Evolutionary conservation across 2,797 vertebrate species (phyloP).

Genomic region (Hybognathus amarus): DNA sequence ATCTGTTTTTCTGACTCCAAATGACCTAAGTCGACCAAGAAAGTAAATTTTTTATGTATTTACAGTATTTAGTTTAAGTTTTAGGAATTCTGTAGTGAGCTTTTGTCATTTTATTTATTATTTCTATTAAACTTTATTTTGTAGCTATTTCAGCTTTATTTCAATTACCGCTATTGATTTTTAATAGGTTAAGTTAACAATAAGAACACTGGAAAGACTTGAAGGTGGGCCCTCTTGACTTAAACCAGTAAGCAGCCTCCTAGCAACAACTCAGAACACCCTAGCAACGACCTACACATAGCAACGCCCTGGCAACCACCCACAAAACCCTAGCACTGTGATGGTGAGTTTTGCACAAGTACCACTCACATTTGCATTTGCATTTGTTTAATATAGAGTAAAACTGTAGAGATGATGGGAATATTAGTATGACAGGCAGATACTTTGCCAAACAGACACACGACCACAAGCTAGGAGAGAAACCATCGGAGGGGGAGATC

Average conservation of each 20-base stretch:
- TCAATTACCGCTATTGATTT: background rate
- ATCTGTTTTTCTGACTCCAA: too few relatives aligned
- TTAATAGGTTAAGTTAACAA: background rate
- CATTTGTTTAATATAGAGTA: background rate
- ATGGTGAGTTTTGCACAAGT: background rate
- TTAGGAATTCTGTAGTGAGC: too few relatives aligned
- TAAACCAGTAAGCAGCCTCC: background rate
- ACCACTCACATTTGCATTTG: background rate
- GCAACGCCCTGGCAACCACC: background rate
- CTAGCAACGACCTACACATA: background rate
- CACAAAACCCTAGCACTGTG: background rate
- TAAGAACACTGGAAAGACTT: background rate
- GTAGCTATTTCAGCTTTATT: background rate
- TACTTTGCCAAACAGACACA: background rate
- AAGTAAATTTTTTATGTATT: too few relatives aligned
- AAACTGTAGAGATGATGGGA: background rate
- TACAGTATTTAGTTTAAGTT: too few relatives aligned
- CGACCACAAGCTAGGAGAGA: slow-evolving; percentile 5
- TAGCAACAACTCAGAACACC: background rate
- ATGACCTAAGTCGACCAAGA: too few relatives aligned
- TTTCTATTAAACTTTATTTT: too few relatives aligned
- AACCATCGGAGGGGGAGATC: slow-evolving; percentile 64
- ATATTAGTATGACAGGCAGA: background rate
- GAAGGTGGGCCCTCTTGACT: background rate
- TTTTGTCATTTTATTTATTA: too few relatives aligned